These are phyloP conservation scores for Atherinomorus stipes DNA, from an alignment of 2,113 vertebrate genomes.

Conservation along the genomic window DNA sequence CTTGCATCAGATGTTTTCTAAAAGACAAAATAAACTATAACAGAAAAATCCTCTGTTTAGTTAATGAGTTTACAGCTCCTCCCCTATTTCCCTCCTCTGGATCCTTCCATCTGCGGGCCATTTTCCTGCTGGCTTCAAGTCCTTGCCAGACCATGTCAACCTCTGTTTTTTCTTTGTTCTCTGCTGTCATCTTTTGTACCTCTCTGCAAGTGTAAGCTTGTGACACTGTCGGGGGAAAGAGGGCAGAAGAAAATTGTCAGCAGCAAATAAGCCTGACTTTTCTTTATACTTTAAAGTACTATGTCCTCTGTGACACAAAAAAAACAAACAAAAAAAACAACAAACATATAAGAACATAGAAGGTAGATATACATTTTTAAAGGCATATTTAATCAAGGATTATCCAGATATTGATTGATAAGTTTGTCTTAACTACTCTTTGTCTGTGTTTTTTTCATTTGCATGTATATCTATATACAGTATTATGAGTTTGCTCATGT, in stretches of 20 bases:
- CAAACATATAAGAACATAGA: no score
- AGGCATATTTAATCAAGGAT: no score
- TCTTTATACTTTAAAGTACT: constrained; percentile 3
- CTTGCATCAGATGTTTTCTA: no score
- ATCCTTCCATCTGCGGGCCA: constrained; percentile 4
- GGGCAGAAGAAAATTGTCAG: constrained; percentile 22
- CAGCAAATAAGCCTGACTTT: constrained; percentile 26
- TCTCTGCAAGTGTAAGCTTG: constrained; percentile 32
- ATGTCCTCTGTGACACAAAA: background rate
- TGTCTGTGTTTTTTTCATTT: no score
- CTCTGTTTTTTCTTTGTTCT: background rate
- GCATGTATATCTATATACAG: no score
- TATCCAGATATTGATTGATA: no score
- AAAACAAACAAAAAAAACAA: background rate
- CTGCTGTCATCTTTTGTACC: constrained; percentile 25
- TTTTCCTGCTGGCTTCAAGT: constrained; percentile 29
- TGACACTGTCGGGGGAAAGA: constrained; percentile 50
- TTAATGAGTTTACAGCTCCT: background rate
- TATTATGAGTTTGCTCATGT: no score
- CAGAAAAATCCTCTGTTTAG: background rate
- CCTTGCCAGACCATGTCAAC: constrained; percentile 38
- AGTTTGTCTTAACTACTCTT: no score
- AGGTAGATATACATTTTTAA: no score
- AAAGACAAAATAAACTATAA: no score
- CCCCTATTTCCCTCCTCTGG: background rate